phyloP scores from a whole-genome alignment of 2,113 vertebrate genomes.

The human (Homo sapiens) region GRCh38 chr9:70220001-70220500 shows the following conservation, averaged over 20 bases:
- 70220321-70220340: not conserved
- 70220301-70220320: not conserved
- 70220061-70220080: not conserved
- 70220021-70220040: not conserved
- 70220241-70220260: not conserved
- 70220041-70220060: not conserved
- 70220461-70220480: not conserved
- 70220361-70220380: conserved; percentile 8
- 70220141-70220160: not conserved
- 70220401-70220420: not conserved
- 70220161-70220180: not conserved
- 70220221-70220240: not conserved
- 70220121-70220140: not conserved
- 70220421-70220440: not conserved
- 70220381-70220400: not conserved
- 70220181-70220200: not conserved
- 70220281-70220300: not conserved
- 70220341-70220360: not conserved
- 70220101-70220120: not conserved
- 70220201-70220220: not conserved
- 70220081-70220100: not conserved
- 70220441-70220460: conserved; percentile 5
- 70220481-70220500: not conserved
- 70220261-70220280: not conserved
- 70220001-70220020: not conserved